These are phyloP conservation scores for Cylloceria caligata DNA, from an alignment of 2,888 invertebrate genomes.

Conservation along the genomic window DNA sequence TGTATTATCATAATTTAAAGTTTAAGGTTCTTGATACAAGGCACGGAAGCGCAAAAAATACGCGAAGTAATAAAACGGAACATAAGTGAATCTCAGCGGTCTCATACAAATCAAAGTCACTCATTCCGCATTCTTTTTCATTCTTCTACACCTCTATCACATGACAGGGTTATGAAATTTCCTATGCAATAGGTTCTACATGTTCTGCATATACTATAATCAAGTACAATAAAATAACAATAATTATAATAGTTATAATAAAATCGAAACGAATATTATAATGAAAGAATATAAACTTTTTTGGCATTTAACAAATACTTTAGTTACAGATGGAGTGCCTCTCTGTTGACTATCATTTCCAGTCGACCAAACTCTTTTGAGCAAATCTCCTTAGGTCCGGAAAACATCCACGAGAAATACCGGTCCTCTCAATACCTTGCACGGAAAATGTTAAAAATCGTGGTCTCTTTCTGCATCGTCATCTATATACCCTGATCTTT, in stretches of 20 bases:
- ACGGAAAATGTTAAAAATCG: conserved; percentile 34
- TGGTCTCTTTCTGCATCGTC: no score
- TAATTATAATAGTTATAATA: conserved; percentile 6
- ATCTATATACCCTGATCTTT: neutral
- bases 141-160: conserved; percentile 11
- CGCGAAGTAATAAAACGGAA: neutral
- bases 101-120: neutral
- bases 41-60: conserved; percentile 34
- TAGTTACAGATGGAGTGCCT: neutral
- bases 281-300: conserved; percentile 17
- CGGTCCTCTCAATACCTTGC: conserved; percentile 45
- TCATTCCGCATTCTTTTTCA: conserved; percentile 12
- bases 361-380: conserved; percentile 10
- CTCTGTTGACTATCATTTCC: conserved; percentile 30
- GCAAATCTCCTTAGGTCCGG: neutral
- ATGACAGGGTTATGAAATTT: neutral
- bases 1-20: conserved; percentile 50
- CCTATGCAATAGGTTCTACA: neutral
- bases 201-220: conserved; percentile 11
- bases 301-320: conserved; percentile 10
- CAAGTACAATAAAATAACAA: conserved; percentile 20
- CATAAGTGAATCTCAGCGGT: neutral
- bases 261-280: neutral
- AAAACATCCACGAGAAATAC: conserved; percentile 47
- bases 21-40: conserved; percentile 47